A percentile compares a stretch with the other conserved stretches of the same genome.
Conservation (phyloP, 2,888 invertebrate genomes). For the Chelonus formosanus region DNA sequence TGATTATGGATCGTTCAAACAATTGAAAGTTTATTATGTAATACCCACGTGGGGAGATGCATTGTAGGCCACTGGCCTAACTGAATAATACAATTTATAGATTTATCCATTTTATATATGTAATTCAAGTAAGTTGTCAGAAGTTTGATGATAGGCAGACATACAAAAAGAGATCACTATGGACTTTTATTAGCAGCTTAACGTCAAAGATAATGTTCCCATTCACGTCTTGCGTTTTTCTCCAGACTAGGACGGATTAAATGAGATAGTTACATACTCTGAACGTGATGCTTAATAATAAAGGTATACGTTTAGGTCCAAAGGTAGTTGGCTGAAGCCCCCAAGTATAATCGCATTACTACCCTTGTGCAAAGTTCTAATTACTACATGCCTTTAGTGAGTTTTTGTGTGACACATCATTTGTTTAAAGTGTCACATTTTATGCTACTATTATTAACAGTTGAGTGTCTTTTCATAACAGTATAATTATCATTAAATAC, state of each 20-base stretch:
- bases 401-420: constrained; percentile 10
- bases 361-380: constrained; percentile 54
- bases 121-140: constrained; percentile 18
- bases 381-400: constrained; percentile 49
- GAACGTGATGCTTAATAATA: constrained; percentile 48
- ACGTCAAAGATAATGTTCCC: constrained; percentile 22
- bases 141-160: constrained; percentile 18
- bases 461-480: too few species aligned
- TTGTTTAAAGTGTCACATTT: not conserved
- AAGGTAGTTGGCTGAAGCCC: constrained; percentile 62
- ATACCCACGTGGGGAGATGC: constrained; percentile 13
- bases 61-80: constrained; percentile 35
- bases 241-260: constrained; percentile 26
- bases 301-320: constrained; percentile 57
- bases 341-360: constrained; percentile 62
- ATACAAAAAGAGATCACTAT: not conserved
- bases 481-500: too few species aligned
- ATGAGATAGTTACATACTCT: constrained; percentile 53
- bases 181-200: constrained; percentile 17
- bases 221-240: constrained; percentile 7
- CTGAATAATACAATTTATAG: constrained; percentile 29
- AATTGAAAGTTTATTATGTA: constrained; percentile 4
- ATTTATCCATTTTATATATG: constrained; percentile 23
- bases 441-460: too few species aligned
- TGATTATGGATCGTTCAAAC: too few species aligned